A percentile compares a stretch with the other conserved stretches of the same genome.
Conservation (phyloP, 2,888 invertebrate genomes). For the Ennomos fuscantarius region DNA sequence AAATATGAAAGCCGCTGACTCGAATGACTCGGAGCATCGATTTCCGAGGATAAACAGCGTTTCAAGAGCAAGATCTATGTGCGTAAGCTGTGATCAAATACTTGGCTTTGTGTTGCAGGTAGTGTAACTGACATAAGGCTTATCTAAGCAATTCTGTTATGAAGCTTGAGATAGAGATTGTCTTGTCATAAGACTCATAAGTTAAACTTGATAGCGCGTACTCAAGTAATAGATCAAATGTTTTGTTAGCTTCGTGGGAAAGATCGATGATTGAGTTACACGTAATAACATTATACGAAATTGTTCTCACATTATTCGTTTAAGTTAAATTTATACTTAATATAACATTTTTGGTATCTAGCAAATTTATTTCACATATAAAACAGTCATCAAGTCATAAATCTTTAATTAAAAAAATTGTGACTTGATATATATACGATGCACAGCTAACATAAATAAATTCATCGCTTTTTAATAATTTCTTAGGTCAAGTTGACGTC, state of each 20-base stretch:
- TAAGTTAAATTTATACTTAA: too few species aligned
- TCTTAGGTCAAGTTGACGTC: constrained; percentile 51
- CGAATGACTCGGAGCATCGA: constrained; percentile 53
- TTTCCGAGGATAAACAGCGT: constrained; percentile 48
- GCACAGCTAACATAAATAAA: constrained; percentile 61
- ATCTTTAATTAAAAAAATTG: not conserved
- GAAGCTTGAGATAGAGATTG: not conserved
- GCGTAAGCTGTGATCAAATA: constrained; percentile 23
- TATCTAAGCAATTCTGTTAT: constrained; percentile 17
- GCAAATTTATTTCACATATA: too few species aligned
- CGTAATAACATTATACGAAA: too few species aligned
- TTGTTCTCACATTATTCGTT: too few species aligned
- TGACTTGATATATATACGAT: constrained; percentile 12
- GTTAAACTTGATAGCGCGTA: too few species aligned
- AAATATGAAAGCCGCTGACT: constrained; percentile 72
- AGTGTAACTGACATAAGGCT: constrained; percentile 36
- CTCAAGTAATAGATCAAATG: too few species aligned
- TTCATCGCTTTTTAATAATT: constrained; percentile 67
- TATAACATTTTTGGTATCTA: too few species aligned
- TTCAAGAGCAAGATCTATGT: constrained; percentile 34
- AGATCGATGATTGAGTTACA: too few species aligned
- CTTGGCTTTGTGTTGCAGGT: constrained; percentile 27
- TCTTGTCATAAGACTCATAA: not conserved
- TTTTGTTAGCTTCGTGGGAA: too few species aligned
- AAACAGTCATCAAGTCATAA: too few species aligned